A percentile compares a stretch with the other conserved stretches of the same genome.
These are phyloP conservation scores for Eupleurogrammus muticus DNA, from an alignment of 2,797 vertebrate species.

Conservation along the genomic window DNA sequence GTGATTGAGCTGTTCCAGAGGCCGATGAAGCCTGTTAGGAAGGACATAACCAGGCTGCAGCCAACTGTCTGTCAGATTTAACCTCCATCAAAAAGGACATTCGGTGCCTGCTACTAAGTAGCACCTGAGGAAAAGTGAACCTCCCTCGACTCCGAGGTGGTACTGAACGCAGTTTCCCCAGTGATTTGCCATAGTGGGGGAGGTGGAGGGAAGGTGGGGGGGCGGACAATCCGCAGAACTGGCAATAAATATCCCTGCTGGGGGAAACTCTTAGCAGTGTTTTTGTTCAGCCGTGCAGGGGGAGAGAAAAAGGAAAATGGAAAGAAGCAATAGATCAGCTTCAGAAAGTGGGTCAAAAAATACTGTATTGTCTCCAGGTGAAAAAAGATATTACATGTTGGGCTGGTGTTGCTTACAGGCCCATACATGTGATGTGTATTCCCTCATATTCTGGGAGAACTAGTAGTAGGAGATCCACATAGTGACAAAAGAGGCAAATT, in stretches of 20 bases:
- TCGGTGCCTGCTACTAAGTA: conserved; percentile 66
- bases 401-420: conserved; percentile 27
- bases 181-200: conserved; percentile 77
- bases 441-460: conserved; percentile 16
- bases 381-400: conserved; percentile 47
- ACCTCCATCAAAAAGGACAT: conserved; percentile 69
- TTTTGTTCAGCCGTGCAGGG: conserved; percentile 36
- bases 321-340: conserved; percentile 67
- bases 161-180: conserved; percentile 70
- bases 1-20: conserved; percentile 62
- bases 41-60: conserved; percentile 62
- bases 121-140: conserved; percentile 62
- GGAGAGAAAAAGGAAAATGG: conserved; percentile 19
- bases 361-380: conserved; percentile 51
- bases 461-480: background rate
- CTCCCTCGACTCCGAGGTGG: conserved; percentile 68
- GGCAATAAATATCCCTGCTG: conserved; percentile 80
- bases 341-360: conserved; percentile 68
- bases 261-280: conserved; percentile 66
- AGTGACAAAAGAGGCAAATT: conserved; percentile 1
- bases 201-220: conserved; percentile 27
- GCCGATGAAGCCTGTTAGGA: conserved; percentile 52
- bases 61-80: conserved; percentile 68
- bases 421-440: conserved; percentile 11
- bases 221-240: conserved; percentile 71